Base-by-base conservation (phyloP, 2,113 vertebrate species). In the Cnemophilus loriae region DNA sequence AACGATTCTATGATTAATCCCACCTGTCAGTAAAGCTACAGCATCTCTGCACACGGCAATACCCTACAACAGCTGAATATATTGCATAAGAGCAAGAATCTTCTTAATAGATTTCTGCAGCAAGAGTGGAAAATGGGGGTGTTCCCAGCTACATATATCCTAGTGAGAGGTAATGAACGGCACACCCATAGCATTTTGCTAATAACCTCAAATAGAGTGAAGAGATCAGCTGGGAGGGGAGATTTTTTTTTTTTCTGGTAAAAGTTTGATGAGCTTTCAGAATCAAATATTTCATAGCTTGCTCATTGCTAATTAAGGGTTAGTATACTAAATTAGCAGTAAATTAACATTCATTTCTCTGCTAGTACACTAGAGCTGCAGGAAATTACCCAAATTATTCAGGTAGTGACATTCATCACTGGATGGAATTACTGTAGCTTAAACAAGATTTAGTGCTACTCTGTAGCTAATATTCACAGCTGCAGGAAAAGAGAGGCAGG, bases 301-400 rank as follows among this genome's bases (percentile, higher is more conserved):
- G 70, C 42, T 95, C 70, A 3, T 94, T 97, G 84, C 95, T 97
- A 97, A 98, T 98, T 98, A 97, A 96, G 76, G 95, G 94, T 97
- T 94, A 97, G 95, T 92, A 93, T 92, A 96, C 84, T 97, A 97
- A 97, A 97, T 98, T 98, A 98, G 83, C 90, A 97, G 95, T 96
- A 97, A 98, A 98, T 98, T 98, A 97, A 96, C 94, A 91, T 94
- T 96, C 83, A 96, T 97, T 98, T 97, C 93, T 97, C 84, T 93
- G 91, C 91, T 96, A 96, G 94, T 95, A 96, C 67, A 97, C 77
- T 96, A 93, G 52, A 96, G 96, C 95, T 95, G 90, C 84, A 97
- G 96, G 94, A 97, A 97, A 98, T 98, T 97, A 92, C 95, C 92
- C 92, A 97, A 97, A 98, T 98, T 97, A 96, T 97, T 97, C 92